These are phyloP conservation scores for Dexiosoma caninum DNA, from an alignment of 2,888 invertebrate genomes.

Conservation along the genomic window DNA sequence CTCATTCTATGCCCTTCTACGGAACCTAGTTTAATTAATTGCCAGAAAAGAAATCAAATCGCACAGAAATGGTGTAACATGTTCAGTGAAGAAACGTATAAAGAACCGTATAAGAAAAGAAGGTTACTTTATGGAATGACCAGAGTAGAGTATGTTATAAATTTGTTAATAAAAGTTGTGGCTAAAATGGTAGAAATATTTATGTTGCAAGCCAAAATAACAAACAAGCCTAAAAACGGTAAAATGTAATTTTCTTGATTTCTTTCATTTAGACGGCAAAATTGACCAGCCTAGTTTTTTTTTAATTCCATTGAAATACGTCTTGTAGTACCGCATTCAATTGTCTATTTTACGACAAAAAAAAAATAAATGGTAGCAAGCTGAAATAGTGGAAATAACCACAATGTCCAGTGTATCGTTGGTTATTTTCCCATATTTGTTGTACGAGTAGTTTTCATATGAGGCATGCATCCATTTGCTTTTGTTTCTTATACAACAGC, in stretches of 20 bases:
- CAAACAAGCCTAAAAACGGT: slow-evolving; percentile 31
- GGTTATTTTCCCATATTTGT: slow-evolving; percentile 26
- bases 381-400: not conserved
- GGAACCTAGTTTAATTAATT: no score
- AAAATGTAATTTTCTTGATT: slow-evolving; percentile 51
- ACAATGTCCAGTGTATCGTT: not conserved
- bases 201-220: slow-evolving; percentile 3
- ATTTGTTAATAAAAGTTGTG: slow-evolving; percentile 42
- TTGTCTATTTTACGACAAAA: slow-evolving; percentile 15
- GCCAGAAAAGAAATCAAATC: no score
- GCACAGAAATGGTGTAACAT: slow-evolving; percentile 29
- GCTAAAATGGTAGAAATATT: slow-evolving; percentile 37
- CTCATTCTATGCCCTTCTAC: no score
- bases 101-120: slow-evolving; percentile 24
- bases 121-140: slow-evolving; percentile 35
- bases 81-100: slow-evolving; percentile 29
- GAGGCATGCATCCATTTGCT: slow-evolving; percentile 1
- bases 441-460: slow-evolving; percentile 16
- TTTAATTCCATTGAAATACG: not conserved
- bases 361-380: slow-evolving; percentile 9
- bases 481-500: not conserved
- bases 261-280: slow-evolving; percentile 27
- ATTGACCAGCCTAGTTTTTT: slow-evolving; percentile 38
- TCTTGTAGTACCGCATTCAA: slow-evolving; percentile 45
- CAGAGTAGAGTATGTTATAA: slow-evolving; percentile 37